A percentile compares a stretch with the other conserved stretches of the same genome.
phyloP scores from a whole-genome alignment of 2,888 invertebrate species.

The Diachrysia chrysitis region DNA sequence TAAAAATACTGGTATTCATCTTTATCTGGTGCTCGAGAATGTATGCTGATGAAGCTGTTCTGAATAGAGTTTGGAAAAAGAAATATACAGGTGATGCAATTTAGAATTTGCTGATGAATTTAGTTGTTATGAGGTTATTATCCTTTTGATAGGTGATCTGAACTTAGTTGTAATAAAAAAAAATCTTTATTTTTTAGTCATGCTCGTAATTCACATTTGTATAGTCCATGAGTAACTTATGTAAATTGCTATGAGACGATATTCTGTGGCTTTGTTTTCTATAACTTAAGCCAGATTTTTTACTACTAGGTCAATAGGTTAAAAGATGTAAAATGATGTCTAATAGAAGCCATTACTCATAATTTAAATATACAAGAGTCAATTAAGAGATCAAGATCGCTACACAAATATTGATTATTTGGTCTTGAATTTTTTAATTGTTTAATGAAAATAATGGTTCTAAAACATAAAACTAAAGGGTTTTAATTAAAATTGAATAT shows the following conservation, averaged over 20 bases:
- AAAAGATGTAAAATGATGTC: constrained; percentile 31
- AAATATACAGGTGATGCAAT: too few species aligned
- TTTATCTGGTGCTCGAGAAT: too few species aligned
- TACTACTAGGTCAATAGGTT: constrained; percentile 27
- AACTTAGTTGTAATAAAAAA: too few species aligned
- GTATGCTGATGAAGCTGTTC: too few species aligned
- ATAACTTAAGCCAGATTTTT: not conserved
- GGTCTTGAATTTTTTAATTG: not conserved
- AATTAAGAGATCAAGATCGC: constrained; percentile 9
- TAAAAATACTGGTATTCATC: too few species aligned
- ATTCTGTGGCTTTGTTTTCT: not conserved
- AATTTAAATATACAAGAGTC: not conserved
- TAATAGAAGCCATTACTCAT: constrained; percentile 12
- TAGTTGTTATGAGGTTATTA: too few species aligned
- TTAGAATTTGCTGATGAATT: too few species aligned
- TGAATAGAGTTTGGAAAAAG: too few species aligned
- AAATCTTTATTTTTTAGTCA: not conserved
- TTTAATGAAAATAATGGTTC: not conserved
- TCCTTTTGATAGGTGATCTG: too few species aligned
- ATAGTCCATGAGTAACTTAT: not conserved
- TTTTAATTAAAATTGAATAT: too few species aligned
- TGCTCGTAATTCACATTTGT: not conserved
- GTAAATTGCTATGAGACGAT: not conserved
- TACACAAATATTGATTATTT: not conserved
- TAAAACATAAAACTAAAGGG: too few species aligned